phyloP scores from a whole-genome alignment of 2,113 vertebrate genomes.

The Arenaria interpres region DNA sequence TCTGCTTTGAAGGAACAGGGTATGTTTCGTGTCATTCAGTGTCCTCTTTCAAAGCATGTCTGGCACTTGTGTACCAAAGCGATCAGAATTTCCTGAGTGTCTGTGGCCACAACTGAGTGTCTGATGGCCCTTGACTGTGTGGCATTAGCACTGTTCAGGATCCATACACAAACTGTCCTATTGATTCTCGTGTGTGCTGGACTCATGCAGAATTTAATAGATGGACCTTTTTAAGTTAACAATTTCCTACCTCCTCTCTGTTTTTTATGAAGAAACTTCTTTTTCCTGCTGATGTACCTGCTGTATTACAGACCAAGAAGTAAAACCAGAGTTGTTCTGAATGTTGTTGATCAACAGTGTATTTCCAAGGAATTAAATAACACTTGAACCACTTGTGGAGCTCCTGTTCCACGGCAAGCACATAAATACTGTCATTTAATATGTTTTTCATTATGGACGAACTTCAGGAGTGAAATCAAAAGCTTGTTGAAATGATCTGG shows the following conservation, averaged over 20 bases:
- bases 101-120: background rate
- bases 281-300: background rate
- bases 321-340: background rate
- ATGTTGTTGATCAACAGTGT: background rate
- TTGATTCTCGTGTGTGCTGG: background rate
- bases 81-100: background rate
- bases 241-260: background rate
- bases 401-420: background rate
- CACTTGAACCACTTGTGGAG: background rate
- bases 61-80: background rate
- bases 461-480: background rate
- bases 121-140: background rate
- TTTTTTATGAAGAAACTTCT: background rate
- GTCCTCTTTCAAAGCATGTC: background rate
- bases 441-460: background rate
- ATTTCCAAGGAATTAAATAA: background rate
- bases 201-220: background rate
- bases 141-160: background rate
- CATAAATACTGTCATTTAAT: background rate
- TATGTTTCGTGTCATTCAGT: background rate
- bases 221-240: background rate
- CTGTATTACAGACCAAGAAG: background rate
- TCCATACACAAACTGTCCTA: background rate
- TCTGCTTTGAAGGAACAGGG: background rate
- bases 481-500: background rate